Evolutionary conservation across 1,140 invertebrate genomes (phyloP), one percentile per base, ranked within the genome.

Genomic region (Thaumatotibia leucotreta): DNA sequence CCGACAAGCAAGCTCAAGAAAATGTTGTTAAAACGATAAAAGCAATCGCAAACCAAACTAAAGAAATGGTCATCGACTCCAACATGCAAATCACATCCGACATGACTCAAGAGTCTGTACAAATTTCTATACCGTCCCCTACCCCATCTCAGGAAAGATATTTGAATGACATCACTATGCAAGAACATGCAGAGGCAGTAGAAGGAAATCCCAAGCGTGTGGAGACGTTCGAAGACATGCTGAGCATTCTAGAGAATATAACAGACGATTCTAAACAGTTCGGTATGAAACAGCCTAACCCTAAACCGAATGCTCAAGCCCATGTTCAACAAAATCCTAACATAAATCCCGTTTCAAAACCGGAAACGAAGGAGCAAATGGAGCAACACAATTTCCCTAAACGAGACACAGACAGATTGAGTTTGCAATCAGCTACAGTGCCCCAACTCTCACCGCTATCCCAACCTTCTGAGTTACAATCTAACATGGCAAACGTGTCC

Each of bases 371-470:
- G 69, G 88, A 90, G 66, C 23, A 52, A 62, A 77, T 79, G 61
- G 84, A 89, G 35, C 77, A 77, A 70, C 63, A 77, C 5, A 32
- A 70, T 52, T 84, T 83, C 68, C 65, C 80, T 9, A 80, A 83
- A 66, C 72, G 83, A 66, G 86, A 83, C 66, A 74, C 74, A 45
- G 89, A 82, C 71, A 83, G 86, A 70, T 35, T 89, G 17, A 74
- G 66, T 29, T 52, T 88, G 2, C 90, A 91, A 61, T 86, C 92
- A 3, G 92, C 93, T 14, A 89, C 91, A 11, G 84, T 94, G 32
- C 93, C 94, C 1, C 94, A 95, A 79, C 80, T 95, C 4, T 95
- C 94, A 0, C 95, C 95, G 0, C 72, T 95, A 1, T 95, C 94
- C 0, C 94, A 95, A 80, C 94, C 95, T 0, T 93, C 93, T 0